phyloP scores from a whole-genome alignment of 2,113 vertebrate species.

The Solea solea region DNA sequence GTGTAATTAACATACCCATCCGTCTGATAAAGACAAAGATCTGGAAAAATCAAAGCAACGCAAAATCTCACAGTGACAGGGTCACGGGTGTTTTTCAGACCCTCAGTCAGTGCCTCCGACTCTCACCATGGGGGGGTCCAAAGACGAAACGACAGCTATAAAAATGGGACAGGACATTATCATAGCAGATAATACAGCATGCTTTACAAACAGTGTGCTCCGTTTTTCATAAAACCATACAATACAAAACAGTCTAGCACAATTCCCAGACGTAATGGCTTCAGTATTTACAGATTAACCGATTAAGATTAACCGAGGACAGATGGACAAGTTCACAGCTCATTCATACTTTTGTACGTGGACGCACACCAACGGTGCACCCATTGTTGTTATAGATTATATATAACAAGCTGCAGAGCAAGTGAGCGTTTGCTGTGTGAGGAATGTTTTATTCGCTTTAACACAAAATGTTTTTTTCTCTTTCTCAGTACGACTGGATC shows the following conservation, averaged over 20 bases:
- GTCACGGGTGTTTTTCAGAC: conserved; percentile 42
- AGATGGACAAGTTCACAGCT: conserved; percentile 14
- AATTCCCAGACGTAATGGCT: conserved; percentile 56
- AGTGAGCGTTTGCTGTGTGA: background rate
- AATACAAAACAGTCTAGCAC: conserved; percentile 70
- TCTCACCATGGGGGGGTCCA: conserved; percentile 9
- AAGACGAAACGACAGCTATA: conserved; percentile 27
- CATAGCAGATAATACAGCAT: conserved; percentile 51
- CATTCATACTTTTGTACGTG: background rate
- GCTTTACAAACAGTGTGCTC: conserved; percentile 72
- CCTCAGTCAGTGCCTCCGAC: conserved; percentile 10
- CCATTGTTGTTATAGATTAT: too few species aligned
- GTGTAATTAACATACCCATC: background rate
- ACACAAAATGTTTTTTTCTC: background rate
- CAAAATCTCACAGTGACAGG: conserved; percentile 49
- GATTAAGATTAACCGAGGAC: conserved; percentile 8
- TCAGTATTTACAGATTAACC: conserved; percentile 55
- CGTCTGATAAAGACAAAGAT: background rate
- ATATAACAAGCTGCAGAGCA: too few species aligned
- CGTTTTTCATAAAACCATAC: conserved; percentile 62
- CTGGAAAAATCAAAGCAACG: conserved; percentile 19
- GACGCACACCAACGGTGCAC: background rate
- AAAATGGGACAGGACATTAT: conserved; percentile 39
- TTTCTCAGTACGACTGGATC: background rate
- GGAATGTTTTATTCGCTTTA: background rate